These are phyloP conservation scores for Drosophila tani DNA, from an alignment of 1,140 invertebrate species.

Conservation along the genomic window DNA sequence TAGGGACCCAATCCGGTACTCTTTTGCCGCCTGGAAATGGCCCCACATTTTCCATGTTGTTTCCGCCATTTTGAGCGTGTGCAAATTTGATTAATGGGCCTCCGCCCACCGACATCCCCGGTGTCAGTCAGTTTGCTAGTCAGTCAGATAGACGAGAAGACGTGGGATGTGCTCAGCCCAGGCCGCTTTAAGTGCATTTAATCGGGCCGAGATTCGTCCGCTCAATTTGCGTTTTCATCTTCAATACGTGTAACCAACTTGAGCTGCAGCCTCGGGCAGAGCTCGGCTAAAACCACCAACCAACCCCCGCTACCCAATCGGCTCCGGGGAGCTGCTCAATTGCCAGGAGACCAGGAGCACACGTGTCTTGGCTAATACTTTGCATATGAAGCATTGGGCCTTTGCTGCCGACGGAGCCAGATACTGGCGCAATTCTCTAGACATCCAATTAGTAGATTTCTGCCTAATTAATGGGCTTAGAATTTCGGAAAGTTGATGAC, in stretches of 20 bases:
- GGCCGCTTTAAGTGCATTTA: slow-evolving; percentile 47
- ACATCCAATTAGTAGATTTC: slow-evolving; percentile 53
- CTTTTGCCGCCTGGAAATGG: slow-evolving; percentile 7
- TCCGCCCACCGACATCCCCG: slow-evolving; percentile 17
- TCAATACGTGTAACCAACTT: slow-evolving; percentile 16
- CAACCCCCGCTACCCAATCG: slow-evolving; percentile 8
- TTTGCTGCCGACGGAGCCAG: background rate
- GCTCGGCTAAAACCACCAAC: background rate
- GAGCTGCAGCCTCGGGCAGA: slow-evolving; percentile 12
- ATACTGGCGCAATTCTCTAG: slow-evolving; percentile 16
- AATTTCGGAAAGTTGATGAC: slow-evolving; percentile 18
- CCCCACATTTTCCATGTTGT: slow-evolving; percentile 50
- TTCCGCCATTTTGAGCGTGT: slow-evolving; percentile 68
- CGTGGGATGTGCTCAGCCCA: slow-evolving; percentile 4
- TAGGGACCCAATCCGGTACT: background rate
- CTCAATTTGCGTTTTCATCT: slow-evolving; percentile 46
- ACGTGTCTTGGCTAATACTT: slow-evolving; percentile 50
- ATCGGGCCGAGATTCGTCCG: slow-evolving; percentile 37
- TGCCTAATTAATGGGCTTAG: slow-evolving; percentile 34
- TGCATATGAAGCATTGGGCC: slow-evolving; percentile 27
- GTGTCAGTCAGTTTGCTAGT: slow-evolving; percentile 27
- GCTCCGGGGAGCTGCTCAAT: slow-evolving; percentile 29
- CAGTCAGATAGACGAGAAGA: slow-evolving; percentile 8
- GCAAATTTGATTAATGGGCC: slow-evolving; percentile 79
- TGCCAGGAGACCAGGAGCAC: slow-evolving; percentile 43